Conservation (phyloP, 2,797 vertebrate genomes). For the Pterois miles region DNA sequence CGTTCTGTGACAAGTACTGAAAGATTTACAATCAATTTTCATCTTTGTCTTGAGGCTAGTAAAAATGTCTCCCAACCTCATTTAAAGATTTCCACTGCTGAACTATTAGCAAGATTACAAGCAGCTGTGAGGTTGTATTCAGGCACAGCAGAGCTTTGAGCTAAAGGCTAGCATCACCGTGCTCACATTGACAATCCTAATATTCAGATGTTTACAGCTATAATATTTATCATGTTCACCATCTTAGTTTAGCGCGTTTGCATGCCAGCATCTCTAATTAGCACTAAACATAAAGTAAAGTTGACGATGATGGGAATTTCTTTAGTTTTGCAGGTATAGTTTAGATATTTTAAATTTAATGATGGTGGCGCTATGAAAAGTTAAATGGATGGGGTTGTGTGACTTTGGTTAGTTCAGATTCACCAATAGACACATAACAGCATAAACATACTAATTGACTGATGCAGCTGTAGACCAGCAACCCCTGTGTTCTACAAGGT, state of each 20-base stretch:
- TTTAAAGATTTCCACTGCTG: background rate
- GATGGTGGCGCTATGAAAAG: too few species aligned
- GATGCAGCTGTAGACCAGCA: accelerated
- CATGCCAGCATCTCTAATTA: background rate
- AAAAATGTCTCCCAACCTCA: background rate
- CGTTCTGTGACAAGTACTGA: background rate
- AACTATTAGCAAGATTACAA: background rate
- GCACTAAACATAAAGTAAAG: background rate
- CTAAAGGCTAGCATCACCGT: background rate
- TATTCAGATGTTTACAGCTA: background rate
- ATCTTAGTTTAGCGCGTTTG: background rate
- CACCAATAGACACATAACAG: too few species aligned
- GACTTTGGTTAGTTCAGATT: too few species aligned
- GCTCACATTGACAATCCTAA: background rate
- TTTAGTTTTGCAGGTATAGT: too few species aligned
- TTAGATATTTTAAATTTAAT: too few species aligned
- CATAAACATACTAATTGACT: too few species aligned
- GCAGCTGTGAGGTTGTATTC: background rate
- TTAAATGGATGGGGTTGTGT: too few species aligned
- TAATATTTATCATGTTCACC: background rate
- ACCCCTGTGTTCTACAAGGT: too few species aligned
- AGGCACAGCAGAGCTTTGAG: background rate
- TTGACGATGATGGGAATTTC: too few species aligned
- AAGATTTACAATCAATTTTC: background rate
- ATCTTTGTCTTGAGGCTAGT: background rate